phyloP scores from a whole-genome alignment of 2,113 vertebrate species.

The Lamprologus lemairii region DNA sequence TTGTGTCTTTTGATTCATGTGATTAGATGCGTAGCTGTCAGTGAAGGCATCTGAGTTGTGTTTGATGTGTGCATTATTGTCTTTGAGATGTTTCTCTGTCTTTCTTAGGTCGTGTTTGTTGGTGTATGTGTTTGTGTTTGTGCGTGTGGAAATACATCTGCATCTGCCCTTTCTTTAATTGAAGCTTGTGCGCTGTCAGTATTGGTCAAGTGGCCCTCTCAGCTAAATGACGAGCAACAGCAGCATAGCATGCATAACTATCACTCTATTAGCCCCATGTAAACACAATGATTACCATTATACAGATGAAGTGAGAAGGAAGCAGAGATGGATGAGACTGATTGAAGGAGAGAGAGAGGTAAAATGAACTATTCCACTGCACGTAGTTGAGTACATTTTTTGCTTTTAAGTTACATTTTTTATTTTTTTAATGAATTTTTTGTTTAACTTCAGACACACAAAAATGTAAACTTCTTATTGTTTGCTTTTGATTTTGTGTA shows the following conservation, averaged over 20 bases:
- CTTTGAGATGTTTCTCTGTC: neutral
- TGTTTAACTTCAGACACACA: neutral
- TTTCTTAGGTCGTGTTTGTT: neutral
- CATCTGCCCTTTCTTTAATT: constrained; percentile 28
- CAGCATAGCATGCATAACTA: constrained; percentile 16
- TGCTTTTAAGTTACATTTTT: neutral
- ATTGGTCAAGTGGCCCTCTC: constrained; percentile 51
- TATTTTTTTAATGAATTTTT: accelerated
- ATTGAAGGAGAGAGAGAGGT: neutral
- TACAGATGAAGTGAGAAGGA: neutral
- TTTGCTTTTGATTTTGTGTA: neutral
- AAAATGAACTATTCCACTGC: neutral
- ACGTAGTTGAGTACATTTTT: accelerated
- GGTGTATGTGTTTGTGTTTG: neutral
- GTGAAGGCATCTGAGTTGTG: neutral
- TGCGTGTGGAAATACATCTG: neutral
- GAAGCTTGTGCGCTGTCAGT: constrained; percentile 26
- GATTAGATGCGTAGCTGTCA: neutral
- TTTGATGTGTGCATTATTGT: neutral
- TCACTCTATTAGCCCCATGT: constrained; percentile 24
- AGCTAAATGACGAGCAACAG: constrained; percentile 32
- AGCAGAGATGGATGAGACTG: neutral
- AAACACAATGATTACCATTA: constrained; percentile 12
- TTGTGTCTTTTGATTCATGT: neutral
- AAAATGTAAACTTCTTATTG: neutral